Conservation (phyloP, 2,797 vertebrate genomes). For the Tamandua tetradactyla region DNA sequence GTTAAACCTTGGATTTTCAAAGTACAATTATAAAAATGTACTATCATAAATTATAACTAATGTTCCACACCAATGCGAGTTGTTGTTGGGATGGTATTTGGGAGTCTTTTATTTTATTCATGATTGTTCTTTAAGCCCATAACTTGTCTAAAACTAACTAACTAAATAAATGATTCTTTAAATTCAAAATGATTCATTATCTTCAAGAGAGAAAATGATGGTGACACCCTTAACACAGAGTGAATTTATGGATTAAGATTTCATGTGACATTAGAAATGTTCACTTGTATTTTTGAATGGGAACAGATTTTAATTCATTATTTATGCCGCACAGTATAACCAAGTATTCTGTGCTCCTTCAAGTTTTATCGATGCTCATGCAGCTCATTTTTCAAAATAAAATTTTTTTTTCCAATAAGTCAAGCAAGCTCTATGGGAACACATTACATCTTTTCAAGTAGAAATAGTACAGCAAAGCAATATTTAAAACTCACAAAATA, state of each 20-base stretch:
- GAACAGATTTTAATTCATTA: constrained; percentile 67
- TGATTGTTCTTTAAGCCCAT: no score
- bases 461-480: constrained; percentile 65
- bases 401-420: constrained; percentile 69
- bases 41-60: no score
- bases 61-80: no score
- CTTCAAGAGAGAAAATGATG: constrained; percentile 25
- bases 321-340: constrained; percentile 47
- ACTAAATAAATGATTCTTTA: neutral
- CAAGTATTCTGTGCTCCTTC: constrained; percentile 66
- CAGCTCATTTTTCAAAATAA: constrained; percentile 72
- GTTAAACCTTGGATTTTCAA: no score
- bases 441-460: constrained; percentile 60
- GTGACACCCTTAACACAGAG: constrained; percentile 32
- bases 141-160: no score
- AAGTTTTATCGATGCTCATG: constrained; percentile 44
- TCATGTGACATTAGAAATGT: constrained; percentile 35
- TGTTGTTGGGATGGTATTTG: no score
- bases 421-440: constrained; percentile 35
- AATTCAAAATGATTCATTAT: constrained; percentile 49
- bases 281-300: constrained; percentile 48
- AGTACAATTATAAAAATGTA: no score
- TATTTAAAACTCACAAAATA: constrained; percentile 69
- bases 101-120: no score
- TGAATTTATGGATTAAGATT: constrained; percentile 55